Evolutionary conservation across 1,140 invertebrate genomes (phyloP), one percentile per base, ranked within the genome.

Genomic region (Lerema accius): DNA sequence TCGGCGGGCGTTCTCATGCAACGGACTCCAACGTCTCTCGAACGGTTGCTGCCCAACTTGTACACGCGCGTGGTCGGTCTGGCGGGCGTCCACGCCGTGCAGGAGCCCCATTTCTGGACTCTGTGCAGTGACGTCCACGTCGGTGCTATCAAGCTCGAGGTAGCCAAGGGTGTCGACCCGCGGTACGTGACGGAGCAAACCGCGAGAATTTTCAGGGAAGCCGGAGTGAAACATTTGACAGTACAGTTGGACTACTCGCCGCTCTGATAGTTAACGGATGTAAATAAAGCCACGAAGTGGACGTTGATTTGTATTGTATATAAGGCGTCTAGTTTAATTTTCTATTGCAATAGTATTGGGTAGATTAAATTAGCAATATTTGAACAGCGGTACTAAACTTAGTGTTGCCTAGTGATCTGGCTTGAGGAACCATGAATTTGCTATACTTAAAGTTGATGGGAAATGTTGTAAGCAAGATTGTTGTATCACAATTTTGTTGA

Each of bases 21-120:
- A 91, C 92, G 98, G 66, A 97, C 97, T 83, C 98, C 98, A 0
- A 80, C 91, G 17, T 92, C 94, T 4, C 86, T 99, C 56, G 98
- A 99, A 82, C 91, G 95, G 64, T 88, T 95, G 14, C 84, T 99
- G 62, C 96, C 97, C 5, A 95, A 96, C 56, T 97, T 97, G 83
- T 99, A 97, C 83, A 95, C 97, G 77, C 96, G 97, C 80, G 96
- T 99, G 5, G 95, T 95, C 28, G 96, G 97, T 62, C 87, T 99
- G 23, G 96, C 97, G 13, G 97, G 97, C 9, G 97, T 98, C 1
- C 96, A 96, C 77, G 96, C 96, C 59, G 96, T 98, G 0, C 97
- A 98, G 82, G 98, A 99, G 76, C 97, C 97, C 0, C 98, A 99
- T 81, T 99, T 99, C 84, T 99, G 98, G 98, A 99, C 98, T 0